phyloP scores from a whole-genome alignment of 2,113 vertebrate genomes.

The Brevimyrus niger region DNA sequence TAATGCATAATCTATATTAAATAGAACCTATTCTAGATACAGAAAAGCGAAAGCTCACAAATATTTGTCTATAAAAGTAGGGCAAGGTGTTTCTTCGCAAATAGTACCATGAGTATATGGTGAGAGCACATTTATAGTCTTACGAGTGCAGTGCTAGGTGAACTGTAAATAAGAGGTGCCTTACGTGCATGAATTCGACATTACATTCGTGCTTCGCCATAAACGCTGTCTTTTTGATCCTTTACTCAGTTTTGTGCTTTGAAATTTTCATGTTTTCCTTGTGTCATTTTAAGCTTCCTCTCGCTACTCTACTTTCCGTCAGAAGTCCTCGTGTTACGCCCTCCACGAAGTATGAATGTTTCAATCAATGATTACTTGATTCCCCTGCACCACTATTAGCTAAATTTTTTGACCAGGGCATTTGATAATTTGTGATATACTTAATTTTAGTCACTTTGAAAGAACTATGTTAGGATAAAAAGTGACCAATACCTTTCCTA shows the following conservation, averaged over 20 bases:
- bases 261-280: background rate
- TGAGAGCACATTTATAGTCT: background rate
- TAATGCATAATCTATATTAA: background rate
- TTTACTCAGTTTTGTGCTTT: background rate
- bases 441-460: background rate
- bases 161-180: background rate
- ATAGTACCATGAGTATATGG: background rate
- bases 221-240: background rate
- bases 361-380: background rate
- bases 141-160: background rate
- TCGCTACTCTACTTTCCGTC: background rate
- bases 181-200: background rate
- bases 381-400: background rate
- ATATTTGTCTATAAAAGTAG: background rate
- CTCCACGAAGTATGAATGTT: background rate
- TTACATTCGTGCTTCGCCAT: background rate
- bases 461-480: background rate
- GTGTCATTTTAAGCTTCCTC: background rate
- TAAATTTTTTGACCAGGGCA: background rate
- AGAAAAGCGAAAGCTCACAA: background rate
- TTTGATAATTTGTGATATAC: background rate
- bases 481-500: background rate
- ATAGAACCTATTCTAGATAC: background rate
- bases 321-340: background rate
- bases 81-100: background rate